phyloP scores from a whole-genome alignment of 1,140 invertebrate species.

The Anastrepha ludens region DNA sequence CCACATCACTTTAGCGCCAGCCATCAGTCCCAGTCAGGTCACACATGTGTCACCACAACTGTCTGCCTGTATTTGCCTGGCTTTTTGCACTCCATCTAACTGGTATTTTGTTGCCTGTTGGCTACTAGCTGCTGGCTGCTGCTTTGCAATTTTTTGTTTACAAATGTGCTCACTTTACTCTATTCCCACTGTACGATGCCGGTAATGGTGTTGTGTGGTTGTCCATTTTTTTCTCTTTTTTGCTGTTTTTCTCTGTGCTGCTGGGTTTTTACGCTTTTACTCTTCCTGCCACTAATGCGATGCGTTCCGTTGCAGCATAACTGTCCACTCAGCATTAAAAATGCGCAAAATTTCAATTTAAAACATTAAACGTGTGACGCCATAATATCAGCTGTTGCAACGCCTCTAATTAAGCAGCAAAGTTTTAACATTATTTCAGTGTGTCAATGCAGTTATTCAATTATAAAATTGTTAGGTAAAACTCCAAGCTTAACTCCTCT shows the following conservation, averaged over 20 bases:
- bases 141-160: background rate
- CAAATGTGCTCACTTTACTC: no score
- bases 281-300: background rate
- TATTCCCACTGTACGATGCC: no score
- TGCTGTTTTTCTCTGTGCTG: background rate
- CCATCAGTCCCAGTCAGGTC: slow-evolving; percentile 2
- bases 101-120: background rate
- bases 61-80: background rate
- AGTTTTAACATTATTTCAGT: no score
- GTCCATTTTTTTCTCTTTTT: background rate
- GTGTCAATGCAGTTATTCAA: no score
- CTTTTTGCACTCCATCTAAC: slow-evolving; percentile 2
- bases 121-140: background rate
- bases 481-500: no score
- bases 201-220: no score
- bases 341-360: background rate
- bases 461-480: no score
- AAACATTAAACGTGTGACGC: background rate
- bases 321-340: background rate
- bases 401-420: background rate
- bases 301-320: background rate
- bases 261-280: background rate
- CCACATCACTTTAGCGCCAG: slow-evolving; percentile 22
- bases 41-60: slow-evolving; percentile 2
- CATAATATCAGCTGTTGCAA: background rate